These are phyloP conservation scores for Eumacrocentrus americanus DNA, from an alignment of 2,888 invertebrate species.

Conservation along the genomic window DNA sequence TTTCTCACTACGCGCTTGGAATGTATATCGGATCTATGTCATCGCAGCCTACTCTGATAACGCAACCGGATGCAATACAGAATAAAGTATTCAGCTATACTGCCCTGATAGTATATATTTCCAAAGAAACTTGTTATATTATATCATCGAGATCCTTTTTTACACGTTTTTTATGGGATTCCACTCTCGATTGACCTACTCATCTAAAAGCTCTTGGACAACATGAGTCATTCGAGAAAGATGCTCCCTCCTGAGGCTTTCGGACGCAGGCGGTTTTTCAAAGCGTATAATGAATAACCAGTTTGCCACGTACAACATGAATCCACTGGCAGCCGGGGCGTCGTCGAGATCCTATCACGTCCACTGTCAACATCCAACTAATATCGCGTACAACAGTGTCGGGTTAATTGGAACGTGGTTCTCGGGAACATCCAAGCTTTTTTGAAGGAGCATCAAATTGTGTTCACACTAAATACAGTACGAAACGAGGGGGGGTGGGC, in stretches of 20 bases:
- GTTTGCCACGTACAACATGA: slow-evolving; percentile 44
- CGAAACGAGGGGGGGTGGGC: too few relatives aligned
- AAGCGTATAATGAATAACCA: neutral
- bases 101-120: too few relatives aligned
- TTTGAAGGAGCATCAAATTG: neutral
- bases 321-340: slow-evolving; percentile 30
- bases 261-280: neutral
- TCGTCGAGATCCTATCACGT: slow-evolving; percentile 54
- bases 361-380: slow-evolving; percentile 59
- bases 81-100: too few relatives aligned
- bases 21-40: neutral
- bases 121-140: too few relatives aligned
- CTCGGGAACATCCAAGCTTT: neutral
- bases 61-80: too few relatives aligned
- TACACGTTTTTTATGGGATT: too few relatives aligned
- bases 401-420: slow-evolving; percentile 51
- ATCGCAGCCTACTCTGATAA: neutral
- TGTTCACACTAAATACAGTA: neutral
- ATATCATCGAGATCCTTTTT: too few relatives aligned
- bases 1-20: slow-evolving; percentile 8
- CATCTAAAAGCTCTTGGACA: too few relatives aligned
- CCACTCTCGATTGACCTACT: too few relatives aligned
- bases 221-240: too few relatives aligned
- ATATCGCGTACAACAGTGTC: slow-evolving; percentile 57
- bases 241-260: too few relatives aligned